Conservation (phyloP, 2,888 invertebrate species). For the Hyppa rectilinea region DNA sequence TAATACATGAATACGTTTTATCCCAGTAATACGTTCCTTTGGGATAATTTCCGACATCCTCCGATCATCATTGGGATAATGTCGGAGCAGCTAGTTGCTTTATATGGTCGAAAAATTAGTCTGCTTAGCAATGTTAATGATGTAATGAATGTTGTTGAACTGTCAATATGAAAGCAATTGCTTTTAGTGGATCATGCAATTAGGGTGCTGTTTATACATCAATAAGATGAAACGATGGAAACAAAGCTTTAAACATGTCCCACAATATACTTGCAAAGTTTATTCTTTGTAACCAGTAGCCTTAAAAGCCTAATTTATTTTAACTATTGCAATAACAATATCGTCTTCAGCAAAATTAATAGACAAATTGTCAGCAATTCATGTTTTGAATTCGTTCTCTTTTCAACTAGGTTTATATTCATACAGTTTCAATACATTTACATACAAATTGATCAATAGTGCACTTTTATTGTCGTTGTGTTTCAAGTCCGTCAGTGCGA, state of each 20-base stretch:
- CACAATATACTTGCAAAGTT: neutral
- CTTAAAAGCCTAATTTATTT: neutral
- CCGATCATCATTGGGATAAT: no score
- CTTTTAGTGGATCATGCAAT: no score
- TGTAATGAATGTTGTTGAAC: no score
- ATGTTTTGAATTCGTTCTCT: conserved; percentile 26
- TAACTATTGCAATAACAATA: conserved; percentile 13
- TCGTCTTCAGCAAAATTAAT: neutral
- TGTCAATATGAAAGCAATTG: no score
- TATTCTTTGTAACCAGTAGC: neutral
- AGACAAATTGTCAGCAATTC: conserved; percentile 2
- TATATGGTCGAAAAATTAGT: no score
- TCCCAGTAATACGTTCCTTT: no score
- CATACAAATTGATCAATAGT: conserved; percentile 64
- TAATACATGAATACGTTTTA: no score
- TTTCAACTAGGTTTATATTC: conserved; percentile 46
- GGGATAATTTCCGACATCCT: no score
- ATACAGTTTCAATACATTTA: conserved; percentile 46
- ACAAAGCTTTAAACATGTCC: neutral
- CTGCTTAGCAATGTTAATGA: no score
- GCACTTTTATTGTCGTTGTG: conserved; percentile 65
- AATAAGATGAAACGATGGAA: neutral
- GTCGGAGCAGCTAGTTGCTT: no score
- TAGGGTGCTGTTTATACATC: no score
- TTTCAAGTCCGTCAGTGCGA: conserved; percentile 53